Evolutionary conservation across 2,113 vertebrate species (phyloP).

Genomic region (Melanotaenia duboulayi): DNA sequence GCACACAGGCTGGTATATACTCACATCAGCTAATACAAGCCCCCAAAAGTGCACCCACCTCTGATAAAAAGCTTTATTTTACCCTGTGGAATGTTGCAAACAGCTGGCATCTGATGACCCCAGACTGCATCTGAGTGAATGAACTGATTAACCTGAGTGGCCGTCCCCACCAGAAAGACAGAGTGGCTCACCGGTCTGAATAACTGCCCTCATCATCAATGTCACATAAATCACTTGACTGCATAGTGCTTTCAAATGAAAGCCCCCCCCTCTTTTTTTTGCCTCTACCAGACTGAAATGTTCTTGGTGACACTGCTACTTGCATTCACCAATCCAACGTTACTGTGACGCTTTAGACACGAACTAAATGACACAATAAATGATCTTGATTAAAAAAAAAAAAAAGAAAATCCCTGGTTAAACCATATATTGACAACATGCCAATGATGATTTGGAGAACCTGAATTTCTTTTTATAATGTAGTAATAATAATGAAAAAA

Average conservation of each 20-base stretch:
- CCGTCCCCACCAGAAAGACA: constrained; percentile 56
- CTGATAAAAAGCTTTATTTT: constrained; percentile 65
- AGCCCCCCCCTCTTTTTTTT: neutral
- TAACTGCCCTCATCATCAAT: constrained; percentile 79
- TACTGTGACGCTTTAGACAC: constrained; percentile 13
- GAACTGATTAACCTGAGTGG: constrained; percentile 84
- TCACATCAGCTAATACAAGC: constrained; percentile 30
- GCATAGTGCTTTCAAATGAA: constrained; percentile 59
- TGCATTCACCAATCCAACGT: constrained; percentile 34
- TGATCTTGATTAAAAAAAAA: neutral
- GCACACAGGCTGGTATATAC: constrained; percentile 26
- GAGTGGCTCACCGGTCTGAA: constrained; percentile 60
- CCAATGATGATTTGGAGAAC: no score
- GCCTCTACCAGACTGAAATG: constrained; percentile 35
- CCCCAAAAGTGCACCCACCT: constrained; percentile 17
- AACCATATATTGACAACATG: no score
- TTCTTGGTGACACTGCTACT: constrained; percentile 17
- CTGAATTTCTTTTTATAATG: no score
- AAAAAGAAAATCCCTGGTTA: neutral
- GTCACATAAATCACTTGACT: constrained; percentile 76
- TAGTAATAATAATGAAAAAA: neutral
- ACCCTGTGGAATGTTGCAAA: constrained; percentile 57
- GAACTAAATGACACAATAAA: neutral
- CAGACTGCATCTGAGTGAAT: constrained; percentile 77
- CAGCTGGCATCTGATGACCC: constrained; percentile 67